Evolutionary conservation across 1,140 invertebrate species (phyloP), one percentile per base, ranked within the genome.

Genomic region (Hypothenemus hampei): DNA sequence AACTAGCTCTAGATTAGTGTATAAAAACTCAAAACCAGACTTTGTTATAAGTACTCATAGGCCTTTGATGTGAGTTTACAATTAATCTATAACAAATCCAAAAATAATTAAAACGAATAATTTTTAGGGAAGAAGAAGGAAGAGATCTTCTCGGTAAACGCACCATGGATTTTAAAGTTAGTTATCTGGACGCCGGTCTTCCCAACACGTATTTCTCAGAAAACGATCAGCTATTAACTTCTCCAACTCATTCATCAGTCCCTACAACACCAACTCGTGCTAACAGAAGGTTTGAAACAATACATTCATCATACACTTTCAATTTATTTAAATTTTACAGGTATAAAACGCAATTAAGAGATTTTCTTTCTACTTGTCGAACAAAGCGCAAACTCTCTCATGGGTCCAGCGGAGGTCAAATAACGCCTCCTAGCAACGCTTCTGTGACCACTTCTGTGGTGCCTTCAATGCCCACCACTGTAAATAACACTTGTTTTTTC

Each of bases 21-120:
- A 98, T 75, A 99, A 99, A 75, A 98, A 98, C 75, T 97, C 94
- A 57, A 99, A 98, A 75, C 94, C 96, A 2, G 96, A 99, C 72
- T 98, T 97, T 73, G 93, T 99, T 52, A 95, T 98, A 54, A 95
- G 91, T 70, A 98, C 93, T 23, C 97, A 99, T 76, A 81, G 94
- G 59, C 94, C 96, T 40, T 81, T 98, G 4, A 97, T 97, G 96
- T 95, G 77, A 85, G 87, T 78, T 37, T 37, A 13, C 13, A 39
- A 39, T 39, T 16, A 7, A 7, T 29, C n/a, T n/a, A n/a, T n/a
- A n/a, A n/a, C n/a, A n/a, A n/a, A n/a, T n/a, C n/a, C n/a, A n/a
- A n/a, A n/a, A n/a, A n/a, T n/a, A n/a, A n/a, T n/a, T n/a, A n/a
- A n/a, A n/a, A n/a, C n/a, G n/a, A n/a, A n/a, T n/a, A n/a, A n/a